phyloP scores from a whole-genome alignment of 37 sponge, comb jelly and placozoan species.

The Eunapius fragilis region DNA sequence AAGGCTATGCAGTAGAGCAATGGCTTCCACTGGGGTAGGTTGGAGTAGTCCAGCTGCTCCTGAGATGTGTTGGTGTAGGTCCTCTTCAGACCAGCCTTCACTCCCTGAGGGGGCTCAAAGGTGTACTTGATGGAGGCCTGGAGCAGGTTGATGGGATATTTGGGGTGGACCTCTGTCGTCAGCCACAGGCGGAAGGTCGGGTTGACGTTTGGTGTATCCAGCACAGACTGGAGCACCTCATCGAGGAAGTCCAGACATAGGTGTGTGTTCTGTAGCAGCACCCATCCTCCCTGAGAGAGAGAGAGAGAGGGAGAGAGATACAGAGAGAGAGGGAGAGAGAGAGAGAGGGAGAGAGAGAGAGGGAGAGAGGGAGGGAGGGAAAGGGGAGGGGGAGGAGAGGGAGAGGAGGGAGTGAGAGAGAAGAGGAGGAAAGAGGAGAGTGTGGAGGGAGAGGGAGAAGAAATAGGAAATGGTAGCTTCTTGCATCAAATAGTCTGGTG shows the following conservation, averaged over 20 bases:
- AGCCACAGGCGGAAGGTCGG: constrained; percentile 94
- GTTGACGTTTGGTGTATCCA: constrained; percentile 92
- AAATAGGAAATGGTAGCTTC: background rate
- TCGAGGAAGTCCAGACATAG: constrained; percentile 96
- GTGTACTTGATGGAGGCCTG: constrained; percentile 97
- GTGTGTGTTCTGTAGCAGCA: constrained; percentile 98
- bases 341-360: background rate
- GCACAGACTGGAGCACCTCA: constrained; percentile 85
- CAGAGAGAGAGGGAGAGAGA: background rate
- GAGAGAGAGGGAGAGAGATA: background rate
- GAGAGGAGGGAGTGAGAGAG: background rate
- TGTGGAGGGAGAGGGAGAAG: background rate
- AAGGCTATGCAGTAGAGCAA: constrained; percentile 96
- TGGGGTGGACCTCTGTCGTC: constrained; percentile 96
- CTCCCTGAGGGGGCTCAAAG: constrained; percentile 98
- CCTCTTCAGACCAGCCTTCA: constrained; percentile 96
- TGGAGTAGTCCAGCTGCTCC: constrained; percentile 95
- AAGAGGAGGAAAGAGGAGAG: background rate
- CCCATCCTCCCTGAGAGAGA: constrained; percentile 89
- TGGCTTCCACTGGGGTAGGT: constrained; percentile 98
- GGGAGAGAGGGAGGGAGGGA: background rate
- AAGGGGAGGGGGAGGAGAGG: background rate
- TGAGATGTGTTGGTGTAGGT: constrained; percentile 95
- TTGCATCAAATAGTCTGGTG: background rate
- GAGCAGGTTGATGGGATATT: constrained; percentile 97